phyloP scores from a whole-genome alignment of 2,888 invertebrate genomes.

The Acronicta alni region DNA sequence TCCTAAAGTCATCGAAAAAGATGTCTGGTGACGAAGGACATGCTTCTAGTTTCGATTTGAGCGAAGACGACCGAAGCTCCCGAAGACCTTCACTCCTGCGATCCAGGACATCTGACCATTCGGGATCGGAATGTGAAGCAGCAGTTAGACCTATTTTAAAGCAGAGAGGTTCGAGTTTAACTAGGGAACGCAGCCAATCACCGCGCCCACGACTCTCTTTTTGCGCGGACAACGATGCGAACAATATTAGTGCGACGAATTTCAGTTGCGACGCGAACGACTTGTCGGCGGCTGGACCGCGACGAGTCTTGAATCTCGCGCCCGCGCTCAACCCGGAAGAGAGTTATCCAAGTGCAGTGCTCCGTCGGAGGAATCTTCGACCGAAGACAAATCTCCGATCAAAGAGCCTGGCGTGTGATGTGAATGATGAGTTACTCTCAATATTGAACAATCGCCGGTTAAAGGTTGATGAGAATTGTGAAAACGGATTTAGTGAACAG shows the following conservation, averaged over 20 bases:
- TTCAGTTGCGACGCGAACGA: conserved; percentile 85
- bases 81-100: conserved; percentile 88
- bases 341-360: conserved; percentile 83
- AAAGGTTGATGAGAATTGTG: conserved; percentile 84
- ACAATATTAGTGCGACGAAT: conserved; percentile 81
- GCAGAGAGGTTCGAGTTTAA: conserved; percentile 90
- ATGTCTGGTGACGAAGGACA: conserved; percentile 91
- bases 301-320: conserved; percentile 79
- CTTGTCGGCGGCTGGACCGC: conserved; percentile 85
- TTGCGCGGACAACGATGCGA: conserved; percentile 87
- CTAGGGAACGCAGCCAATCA: conserved; percentile 90
- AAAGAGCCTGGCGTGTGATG: conserved; percentile 84
- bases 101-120: conserved; percentile 87
- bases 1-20: conserved; percentile 93
- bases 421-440: conserved; percentile 84
- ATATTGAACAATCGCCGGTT: conserved; percentile 83
- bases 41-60: conserved; percentile 87
- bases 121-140: conserved; percentile 88
- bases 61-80: conserved; percentile 88
- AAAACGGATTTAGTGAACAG: conserved; percentile 72
- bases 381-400: conserved; percentile 83
- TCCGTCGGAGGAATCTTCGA: conserved; percentile 82
- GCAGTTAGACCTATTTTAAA: conserved; percentile 91
- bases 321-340: conserved; percentile 76
- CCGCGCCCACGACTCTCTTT: conserved; percentile 91